Percentiles rank a stretch among this genome's conserved stretches.
Conservation (phyloP, 2,113 vertebrate genomes). For the Neodon shergylaensis region DNA sequence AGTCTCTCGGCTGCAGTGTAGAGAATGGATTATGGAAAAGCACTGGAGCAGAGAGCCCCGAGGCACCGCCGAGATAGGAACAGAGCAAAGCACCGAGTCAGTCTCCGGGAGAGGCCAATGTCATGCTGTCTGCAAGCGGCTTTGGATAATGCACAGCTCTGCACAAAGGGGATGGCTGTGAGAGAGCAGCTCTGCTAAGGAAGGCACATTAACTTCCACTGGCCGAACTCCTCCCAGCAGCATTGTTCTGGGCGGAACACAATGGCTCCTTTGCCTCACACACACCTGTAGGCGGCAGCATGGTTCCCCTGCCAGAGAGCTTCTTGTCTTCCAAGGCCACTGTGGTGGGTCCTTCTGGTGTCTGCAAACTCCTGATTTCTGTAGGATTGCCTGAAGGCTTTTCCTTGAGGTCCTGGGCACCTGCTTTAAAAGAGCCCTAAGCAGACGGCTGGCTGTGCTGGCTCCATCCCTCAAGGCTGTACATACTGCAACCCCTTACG, state of each 20-base stretch:
- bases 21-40: conserved; percentile 40
- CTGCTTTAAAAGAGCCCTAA: background rate
- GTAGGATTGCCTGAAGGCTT: background rate
- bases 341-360: background rate
- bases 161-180: background rate
- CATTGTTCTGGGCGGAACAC: background rate
- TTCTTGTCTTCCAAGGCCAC: background rate
- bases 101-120: background rate
- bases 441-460: background rate
- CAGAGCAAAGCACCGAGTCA: background rate
- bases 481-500: background rate
- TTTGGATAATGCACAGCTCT: background rate
- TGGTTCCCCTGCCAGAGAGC: background rate
- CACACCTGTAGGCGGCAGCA: background rate
- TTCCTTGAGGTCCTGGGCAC: background rate
- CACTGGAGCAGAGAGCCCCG: background rate
- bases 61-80: background rate
- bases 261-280: background rate
- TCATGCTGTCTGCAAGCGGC: background rate
- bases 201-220: background rate
- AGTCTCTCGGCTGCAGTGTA: background rate
- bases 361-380: background rate
- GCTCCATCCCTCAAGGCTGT: accelerated
- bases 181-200: background rate
- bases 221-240: background rate